Evolutionary conservation across 2,113 vertebrate species (phyloP), one percentile per base, ranked within the genome.

Genomic region (Lipophrys pholis): DNA sequence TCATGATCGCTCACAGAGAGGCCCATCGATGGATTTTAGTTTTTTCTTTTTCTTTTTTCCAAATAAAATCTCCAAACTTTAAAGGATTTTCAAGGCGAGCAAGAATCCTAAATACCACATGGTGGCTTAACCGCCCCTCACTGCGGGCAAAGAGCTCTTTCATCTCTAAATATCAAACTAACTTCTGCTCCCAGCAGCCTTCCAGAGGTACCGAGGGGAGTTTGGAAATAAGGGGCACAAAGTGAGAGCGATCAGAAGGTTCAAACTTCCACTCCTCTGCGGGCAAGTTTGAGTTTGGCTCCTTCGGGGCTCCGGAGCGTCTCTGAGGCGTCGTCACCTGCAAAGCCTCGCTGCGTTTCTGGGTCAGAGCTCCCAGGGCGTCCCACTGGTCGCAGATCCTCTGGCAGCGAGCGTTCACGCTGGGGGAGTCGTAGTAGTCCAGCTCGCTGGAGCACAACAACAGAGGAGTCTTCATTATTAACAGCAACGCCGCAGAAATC

Each of bases 331-430:
- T 48, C n/a, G 92, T 93, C 85, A 99, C 98, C 96, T 99, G 96
- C 85, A 99, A 81, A 69, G 97, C 96, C 86, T 99, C 98, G 78
- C 94, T 97, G 57, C 98, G 96, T 91, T 98, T 98, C 93, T 98
- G 96, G 76, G 96, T 97, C 72, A 99, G 82, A 48, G 87, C 94
- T 76, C 98, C 98, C 73, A 99, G 94, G 8, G 94, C 86, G 82
- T 99, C 98, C 98, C 98, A 99, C 86, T 99, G 96, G 87, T 99
- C 98, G 89, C 98, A 99, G 88, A 99, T 99, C 89, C 94, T 93
- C 92, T 99, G 98, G 93, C 97, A 99, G 84, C 97, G 96, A 84
- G 95, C 94, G 40, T 99, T 99, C 78, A 99, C 97, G 85, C 94
- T 99, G 64, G 96, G 97, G 69, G 97, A 99, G 92, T 99, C 97